These are phyloP conservation scores for Cassiopea andromeda DNA, from an alignment of 30 jellyfish, hydroid and myxozoan genomes.

Conservation along the genomic window DNA sequence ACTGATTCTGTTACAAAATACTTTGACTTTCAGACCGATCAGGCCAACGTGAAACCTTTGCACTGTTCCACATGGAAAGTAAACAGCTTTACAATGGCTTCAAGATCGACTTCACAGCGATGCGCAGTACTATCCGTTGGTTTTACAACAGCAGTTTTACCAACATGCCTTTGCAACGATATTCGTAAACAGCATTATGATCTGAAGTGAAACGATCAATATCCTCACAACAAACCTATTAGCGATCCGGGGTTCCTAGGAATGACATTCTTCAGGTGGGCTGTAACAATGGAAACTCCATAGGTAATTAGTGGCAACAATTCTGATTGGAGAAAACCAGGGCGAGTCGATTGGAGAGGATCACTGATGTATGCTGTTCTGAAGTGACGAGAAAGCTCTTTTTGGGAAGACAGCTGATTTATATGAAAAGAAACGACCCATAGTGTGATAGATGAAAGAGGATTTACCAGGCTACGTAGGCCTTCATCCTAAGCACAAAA, in stretches of 20 bases:
- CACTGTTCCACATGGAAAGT: slow-evolving; percentile 43
- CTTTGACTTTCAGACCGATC: not conserved
- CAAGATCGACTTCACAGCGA: slow-evolving; percentile 1
- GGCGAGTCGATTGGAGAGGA: slow-evolving; percentile 46
- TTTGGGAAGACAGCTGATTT: too few species aligned
- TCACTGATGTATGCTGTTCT: too few species aligned
- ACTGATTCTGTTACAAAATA: not conserved
- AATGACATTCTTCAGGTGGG: slow-evolving; percentile 42
- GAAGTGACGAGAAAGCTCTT: too few species aligned
- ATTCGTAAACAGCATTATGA: not conserved
- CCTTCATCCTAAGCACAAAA: too few species aligned
- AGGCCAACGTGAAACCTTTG: slow-evolving; percentile 41
- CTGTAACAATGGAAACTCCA: slow-evolving; percentile 44
- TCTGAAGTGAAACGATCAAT: not conserved
- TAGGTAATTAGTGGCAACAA: slow-evolving; percentile 54
- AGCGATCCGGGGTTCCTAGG: slow-evolving; percentile 10
- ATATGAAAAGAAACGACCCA: too few species aligned
- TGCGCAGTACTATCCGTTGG: not conserved
- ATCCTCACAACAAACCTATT: not conserved
- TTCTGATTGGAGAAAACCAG: slow-evolving; percentile 38
- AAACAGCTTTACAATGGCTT: slow-evolving; percentile 54
- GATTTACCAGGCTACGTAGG: too few species aligned
- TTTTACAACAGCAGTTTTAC: not conserved
- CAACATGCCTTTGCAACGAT: not conserved
- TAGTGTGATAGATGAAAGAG: too few species aligned